A percentile compares a stretch with the other conserved stretches of the same genome.
Conservation (phyloP, 53 echinoderm and acorn worm genomes). For the Echinarachnius parma region DNA sequence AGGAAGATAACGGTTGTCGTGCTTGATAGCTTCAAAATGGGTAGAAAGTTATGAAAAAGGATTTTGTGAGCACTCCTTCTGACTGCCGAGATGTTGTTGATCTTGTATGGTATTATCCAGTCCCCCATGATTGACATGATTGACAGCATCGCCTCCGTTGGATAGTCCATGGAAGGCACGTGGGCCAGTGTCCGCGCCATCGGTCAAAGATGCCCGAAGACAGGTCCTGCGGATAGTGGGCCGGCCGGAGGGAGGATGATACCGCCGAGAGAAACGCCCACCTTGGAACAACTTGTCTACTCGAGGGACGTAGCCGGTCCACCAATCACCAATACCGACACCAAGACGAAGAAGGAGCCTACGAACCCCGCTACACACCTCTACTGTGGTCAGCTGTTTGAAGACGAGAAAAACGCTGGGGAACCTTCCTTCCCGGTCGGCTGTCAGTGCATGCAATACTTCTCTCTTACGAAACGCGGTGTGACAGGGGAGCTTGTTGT, state of each 20-base stretch:
- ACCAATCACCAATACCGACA: too few species aligned
- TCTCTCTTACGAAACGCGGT: constrained; percentile 2
- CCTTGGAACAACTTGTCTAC: constrained; percentile 16
- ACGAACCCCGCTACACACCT: too few species aligned
- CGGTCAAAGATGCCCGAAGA: constrained; percentile 36
- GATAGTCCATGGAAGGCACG: constrained; percentile 35
- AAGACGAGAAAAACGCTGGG: too few species aligned
- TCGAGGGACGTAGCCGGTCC: background rate
- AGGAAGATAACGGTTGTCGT: too few species aligned
- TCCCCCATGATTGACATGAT: constrained; percentile 26
- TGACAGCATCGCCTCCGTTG: constrained; percentile 39
- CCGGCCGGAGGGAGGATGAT: constrained; percentile 9
- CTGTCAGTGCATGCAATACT: constrained; percentile 31
- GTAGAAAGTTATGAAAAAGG: too few species aligned
- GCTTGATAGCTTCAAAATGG: too few species aligned
- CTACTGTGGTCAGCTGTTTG: too few species aligned
- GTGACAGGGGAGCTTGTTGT: constrained; percentile 10
- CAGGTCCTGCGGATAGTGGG: constrained; percentile 29
- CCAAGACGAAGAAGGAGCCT: too few species aligned
- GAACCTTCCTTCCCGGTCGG: too few species aligned
- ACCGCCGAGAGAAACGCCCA: constrained; percentile 36
- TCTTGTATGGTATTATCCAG: constrained; percentile 47
- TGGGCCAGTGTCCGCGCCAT: constrained; percentile 41
- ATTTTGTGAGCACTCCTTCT: too few species aligned
- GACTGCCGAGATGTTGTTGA: constrained; percentile 27